Conservation (phyloP, 1,140 invertebrate genomes). For the Platorchestia sp. region DNA sequence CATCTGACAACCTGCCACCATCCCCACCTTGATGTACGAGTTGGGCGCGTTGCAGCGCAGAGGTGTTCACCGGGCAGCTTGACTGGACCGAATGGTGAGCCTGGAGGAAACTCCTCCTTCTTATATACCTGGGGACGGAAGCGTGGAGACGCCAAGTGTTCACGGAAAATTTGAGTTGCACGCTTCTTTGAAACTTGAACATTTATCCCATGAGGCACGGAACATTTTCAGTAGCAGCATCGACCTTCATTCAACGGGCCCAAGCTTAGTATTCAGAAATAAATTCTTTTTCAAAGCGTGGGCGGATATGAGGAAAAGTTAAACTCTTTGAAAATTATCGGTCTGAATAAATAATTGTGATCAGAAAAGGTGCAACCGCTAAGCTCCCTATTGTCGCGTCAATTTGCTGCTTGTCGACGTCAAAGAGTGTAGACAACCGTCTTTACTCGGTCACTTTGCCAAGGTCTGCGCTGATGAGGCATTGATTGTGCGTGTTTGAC, state of each 20-base stretch:
- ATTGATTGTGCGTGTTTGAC: too few relatives aligned
- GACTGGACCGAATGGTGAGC: background rate
- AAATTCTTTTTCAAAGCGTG: background rate
- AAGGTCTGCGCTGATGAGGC: too few relatives aligned
- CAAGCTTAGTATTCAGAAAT: background rate
- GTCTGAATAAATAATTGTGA: too few relatives aligned
- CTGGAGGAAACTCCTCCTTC: background rate
- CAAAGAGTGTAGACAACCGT: too few relatives aligned
- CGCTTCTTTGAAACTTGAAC: background rate
- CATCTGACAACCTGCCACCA: background rate
- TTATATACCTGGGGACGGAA: background rate
- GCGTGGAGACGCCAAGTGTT: background rate
- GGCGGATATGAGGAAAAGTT: background rate
- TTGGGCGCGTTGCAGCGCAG: background rate
- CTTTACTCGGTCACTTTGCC: too few relatives aligned
- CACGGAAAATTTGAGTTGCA: background rate
- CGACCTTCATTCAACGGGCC: background rate
- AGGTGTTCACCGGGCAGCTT: background rate
- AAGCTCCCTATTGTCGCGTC: too few relatives aligned
- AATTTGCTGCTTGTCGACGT: too few relatives aligned
- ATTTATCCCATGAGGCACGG: background rate
- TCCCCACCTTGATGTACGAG: background rate
- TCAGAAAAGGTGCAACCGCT: too few relatives aligned
- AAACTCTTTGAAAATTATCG: too few relatives aligned
- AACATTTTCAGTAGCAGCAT: background rate